Evolutionary conservation across 2,113 vertebrate species (phyloP).

Genomic region (Polypterus bichir): DNA sequence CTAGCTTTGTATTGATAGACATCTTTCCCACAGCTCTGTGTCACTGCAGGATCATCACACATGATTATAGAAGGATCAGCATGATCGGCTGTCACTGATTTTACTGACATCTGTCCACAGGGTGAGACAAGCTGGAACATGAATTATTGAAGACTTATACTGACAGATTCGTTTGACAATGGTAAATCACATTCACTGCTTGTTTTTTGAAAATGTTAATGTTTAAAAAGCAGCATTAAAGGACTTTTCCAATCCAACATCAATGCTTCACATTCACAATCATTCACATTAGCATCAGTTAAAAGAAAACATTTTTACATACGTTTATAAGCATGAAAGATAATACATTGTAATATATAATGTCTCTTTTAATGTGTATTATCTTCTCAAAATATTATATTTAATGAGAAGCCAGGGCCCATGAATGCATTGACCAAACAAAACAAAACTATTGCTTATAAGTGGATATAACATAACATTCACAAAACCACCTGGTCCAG

Average conservation of each 20-base stretch:
- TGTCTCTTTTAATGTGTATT: not conserved
- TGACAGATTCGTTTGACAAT: slow-evolving; percentile 50
- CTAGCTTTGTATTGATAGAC: slow-evolving; percentile 26
- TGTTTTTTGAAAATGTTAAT: not conserved
- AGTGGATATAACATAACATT: too few relatives aligned
- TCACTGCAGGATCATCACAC: slow-evolving; percentile 52
- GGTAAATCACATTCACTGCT: not conserved
- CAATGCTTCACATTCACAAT: not conserved
- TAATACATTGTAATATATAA: not conserved
- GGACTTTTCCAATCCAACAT: too few relatives aligned
- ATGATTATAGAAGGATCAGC: slow-evolving; percentile 70
- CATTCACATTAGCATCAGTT: not conserved
- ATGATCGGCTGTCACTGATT: slow-evolving; percentile 80
- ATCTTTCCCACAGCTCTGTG: slow-evolving; percentile 47
- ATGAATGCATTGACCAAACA: too few relatives aligned
- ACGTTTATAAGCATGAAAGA: too few relatives aligned
- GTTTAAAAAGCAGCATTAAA: not conserved
- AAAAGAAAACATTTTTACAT: not conserved
- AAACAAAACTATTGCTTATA: too few relatives aligned
- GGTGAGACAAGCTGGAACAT: slow-evolving; percentile 70
- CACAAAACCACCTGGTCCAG: too few relatives aligned
- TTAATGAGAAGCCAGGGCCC: not conserved
- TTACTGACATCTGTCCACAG: slow-evolving; percentile 81
- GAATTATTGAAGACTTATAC: slow-evolving; percentile 64
- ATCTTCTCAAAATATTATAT: not conserved